Conservation (phyloP, 2,797 vertebrate genomes). For the Merluccius polli region DNA sequence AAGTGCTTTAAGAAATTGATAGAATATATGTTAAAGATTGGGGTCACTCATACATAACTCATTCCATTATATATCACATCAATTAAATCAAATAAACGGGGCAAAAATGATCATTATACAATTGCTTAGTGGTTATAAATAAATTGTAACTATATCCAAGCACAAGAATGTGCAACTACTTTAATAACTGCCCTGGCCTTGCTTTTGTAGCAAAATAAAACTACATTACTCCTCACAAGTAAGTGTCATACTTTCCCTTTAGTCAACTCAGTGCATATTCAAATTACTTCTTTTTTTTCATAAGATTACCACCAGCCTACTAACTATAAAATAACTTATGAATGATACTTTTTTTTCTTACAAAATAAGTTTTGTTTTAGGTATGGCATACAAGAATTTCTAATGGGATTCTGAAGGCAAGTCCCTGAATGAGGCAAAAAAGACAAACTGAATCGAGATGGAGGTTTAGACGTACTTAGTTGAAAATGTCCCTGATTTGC, state of each 20-base stretch:
- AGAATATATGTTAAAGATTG: slow-evolving; percentile 52
- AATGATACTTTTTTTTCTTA: slow-evolving; percentile 67
- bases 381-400: slow-evolving; percentile 69
- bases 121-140: slow-evolving; percentile 80
- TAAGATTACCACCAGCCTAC: slow-evolving; percentile 70
- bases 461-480: slow-evolving; percentile 81
- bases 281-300: slow-evolving; percentile 66
- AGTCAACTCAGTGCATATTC: slow-evolving; percentile 91
- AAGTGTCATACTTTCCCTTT: slow-evolving; percentile 85
- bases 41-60: slow-evolving; percentile 51
- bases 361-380: slow-evolving; percentile 76
- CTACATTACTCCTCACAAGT: slow-evolving; percentile 52
- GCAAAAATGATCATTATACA: slow-evolving; percentile 59
- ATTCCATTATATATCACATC: slow-evolving; percentile 59
- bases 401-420: slow-evolving; percentile 75
- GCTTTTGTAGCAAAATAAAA: slow-evolving; percentile 51
- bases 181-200: slow-evolving; percentile 61
- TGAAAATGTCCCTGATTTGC: slow-evolving; percentile 96
- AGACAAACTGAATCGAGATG: slow-evolving; percentile 73
- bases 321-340: slow-evolving; percentile 72
- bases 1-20: slow-evolving; percentile 75
- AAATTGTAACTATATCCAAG: slow-evolving; percentile 65
- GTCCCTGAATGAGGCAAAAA: slow-evolving; percentile 75
- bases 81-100: slow-evolving; percentile 59
- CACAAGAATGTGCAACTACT: slow-evolving; percentile 58